Percentiles rank a stretch among this genome's conserved stretches.
Evolutionary conservation across 2,888 invertebrate genomes (phyloP).

Genomic region (Caenorhabditis parvicauda): DNA sequence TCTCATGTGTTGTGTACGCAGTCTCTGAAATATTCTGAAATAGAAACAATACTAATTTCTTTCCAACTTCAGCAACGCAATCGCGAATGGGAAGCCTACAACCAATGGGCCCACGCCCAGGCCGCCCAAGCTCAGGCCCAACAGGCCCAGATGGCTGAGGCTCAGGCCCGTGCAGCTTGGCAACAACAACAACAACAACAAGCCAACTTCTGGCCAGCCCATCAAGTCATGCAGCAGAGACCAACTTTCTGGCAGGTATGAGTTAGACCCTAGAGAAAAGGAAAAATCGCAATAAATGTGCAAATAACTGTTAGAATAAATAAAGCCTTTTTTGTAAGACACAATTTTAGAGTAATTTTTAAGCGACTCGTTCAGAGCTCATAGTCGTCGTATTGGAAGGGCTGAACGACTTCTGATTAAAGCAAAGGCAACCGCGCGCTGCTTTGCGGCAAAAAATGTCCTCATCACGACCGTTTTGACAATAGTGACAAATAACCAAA

Average conservation of each 20-base stretch:
- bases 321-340: too few relatives aligned
- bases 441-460: too few relatives aligned
- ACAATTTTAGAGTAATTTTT: too few relatives aligned
- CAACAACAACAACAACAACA: conserved; percentile 12
- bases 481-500: too few relatives aligned
- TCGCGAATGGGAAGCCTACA: neutral
- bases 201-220: conserved; percentile 9
- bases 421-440: conserved; percentile 7
- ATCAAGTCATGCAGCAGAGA: conserved; percentile 12
- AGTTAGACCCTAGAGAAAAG: too few relatives aligned
- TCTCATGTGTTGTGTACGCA: too few relatives aligned
- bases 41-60: too few relatives aligned
- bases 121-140: conserved; percentile 14
- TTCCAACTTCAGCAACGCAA: conserved; percentile 18
- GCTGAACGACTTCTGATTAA: conserved; percentile 24
- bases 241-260: conserved; percentile 22
- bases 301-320: neutral
- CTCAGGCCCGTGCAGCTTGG: neutral
- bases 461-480: too few relatives aligned
- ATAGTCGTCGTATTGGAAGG: too few relatives aligned
- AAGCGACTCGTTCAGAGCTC: too few relatives aligned
- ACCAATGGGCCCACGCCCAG: neutral
- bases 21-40: too few relatives aligned
- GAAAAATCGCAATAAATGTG: neutral
- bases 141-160: conserved; percentile 1